Base-by-base conservation (phyloP, 2,888 invertebrate species). In the Melinaea menophilus region DNA sequence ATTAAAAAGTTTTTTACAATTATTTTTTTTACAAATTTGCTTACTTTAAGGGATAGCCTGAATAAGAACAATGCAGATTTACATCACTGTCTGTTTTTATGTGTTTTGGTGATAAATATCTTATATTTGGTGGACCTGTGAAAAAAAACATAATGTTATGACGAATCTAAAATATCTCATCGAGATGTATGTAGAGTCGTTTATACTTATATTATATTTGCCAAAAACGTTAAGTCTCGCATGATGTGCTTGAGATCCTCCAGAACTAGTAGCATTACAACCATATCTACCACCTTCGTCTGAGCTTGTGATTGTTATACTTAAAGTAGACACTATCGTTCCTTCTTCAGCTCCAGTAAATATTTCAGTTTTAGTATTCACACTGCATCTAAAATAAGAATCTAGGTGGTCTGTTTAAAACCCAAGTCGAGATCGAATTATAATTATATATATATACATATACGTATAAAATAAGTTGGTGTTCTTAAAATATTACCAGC, bases 251-350 rank as follows among this genome's bases (percentile, higher is more conserved):
- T 94, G 93, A 46, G 92, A 93, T 64, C 95, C 95, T 74, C 94
- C 92, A 33, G 94, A 93, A 80, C 95, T 96, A 59, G 94, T 92
- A 0, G 95, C 96, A 63, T 94, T 92, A 81, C 97, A 97, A 48
- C 95, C 95, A 82, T 97, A 97, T 71, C 95, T 92, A 1, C 96
- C 97, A 31, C 97, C 97, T 83, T 97, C 97, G 73, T 96, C 95
- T n/a, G 95, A 93, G 56, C 94, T 93, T 62, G 95, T 93, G 67
- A 94, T 93, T 55, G 95, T 94, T 72, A 96, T 94, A 91, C 95
- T 96, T 73, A 96, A 91, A 80, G 95, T 95, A 75, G 95, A 95
- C 77, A 96, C 94, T 74, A 96, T 89, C 0, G 84, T 84, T 2
- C 88, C 89, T 73, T 89, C 88, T 60, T 89, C 90, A 58, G 77